Percentiles rank a stretch among this genome's conserved stretches.
Conservation (phyloP, 1,140 invertebrate species). For the Apis laboriosa region DNA sequence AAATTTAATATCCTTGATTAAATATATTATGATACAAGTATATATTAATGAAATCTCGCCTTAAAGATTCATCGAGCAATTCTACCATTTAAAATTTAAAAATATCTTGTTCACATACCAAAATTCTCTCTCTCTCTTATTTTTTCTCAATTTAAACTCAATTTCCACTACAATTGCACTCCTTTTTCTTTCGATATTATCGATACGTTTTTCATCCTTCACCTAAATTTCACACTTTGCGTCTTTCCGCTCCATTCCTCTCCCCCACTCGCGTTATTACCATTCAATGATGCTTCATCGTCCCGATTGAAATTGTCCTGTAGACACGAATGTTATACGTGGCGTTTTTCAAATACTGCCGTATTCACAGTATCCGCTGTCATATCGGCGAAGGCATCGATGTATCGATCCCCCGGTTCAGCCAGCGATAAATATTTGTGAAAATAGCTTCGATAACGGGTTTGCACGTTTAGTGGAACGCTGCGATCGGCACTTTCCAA, state of each 20-base stretch:
- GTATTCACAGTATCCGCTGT: background rate
- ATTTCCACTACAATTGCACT: background rate
- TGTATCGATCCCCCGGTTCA: conserved; percentile 43
- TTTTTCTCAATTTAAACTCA: no score
- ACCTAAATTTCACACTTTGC: background rate
- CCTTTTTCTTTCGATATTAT: background rate
- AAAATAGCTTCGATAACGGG: conserved; percentile 42
- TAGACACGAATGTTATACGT: background rate
- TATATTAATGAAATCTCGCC: no score
- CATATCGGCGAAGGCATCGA: conserved; percentile 42
- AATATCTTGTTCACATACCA: no score
- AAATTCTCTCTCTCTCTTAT: no score
- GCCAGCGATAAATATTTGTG: conserved; percentile 59
- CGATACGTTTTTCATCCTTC: background rate
- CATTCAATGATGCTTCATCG: background rate
- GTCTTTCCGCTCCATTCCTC: background rate
- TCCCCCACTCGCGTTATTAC: background rate
- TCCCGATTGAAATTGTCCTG: conserved; percentile 5
- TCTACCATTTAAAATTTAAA: background rate
- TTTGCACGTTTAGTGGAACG: conserved; percentile 10
- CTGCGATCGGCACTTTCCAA: no score
- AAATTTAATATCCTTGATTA: no score
- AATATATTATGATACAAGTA: no score
- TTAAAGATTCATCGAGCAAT: no score
- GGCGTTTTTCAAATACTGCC: conserved; percentile 27